Conservation (phyloP, 2,888 invertebrate genomes). For the Neocrepidodera transversa region DNA sequence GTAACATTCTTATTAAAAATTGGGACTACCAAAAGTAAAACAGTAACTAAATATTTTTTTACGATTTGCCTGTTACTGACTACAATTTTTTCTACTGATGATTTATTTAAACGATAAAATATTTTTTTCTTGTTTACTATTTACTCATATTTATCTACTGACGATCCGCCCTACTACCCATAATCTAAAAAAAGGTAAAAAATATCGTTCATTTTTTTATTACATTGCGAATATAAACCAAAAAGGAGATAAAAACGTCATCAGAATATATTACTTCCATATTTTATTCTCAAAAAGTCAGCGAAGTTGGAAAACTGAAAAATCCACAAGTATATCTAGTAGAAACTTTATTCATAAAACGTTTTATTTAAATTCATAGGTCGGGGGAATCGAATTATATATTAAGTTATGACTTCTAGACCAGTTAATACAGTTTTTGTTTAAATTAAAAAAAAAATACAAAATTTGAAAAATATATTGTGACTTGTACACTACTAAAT, state of each 20-base stretch:
- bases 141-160: background rate
- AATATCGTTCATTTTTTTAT: slow-evolving; percentile 16
- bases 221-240: slow-evolving; percentile 18
- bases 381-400: slow-evolving; percentile 34
- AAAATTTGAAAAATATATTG: too few species aligned
- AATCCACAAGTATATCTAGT: slow-evolving; percentile 14
- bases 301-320: slow-evolving; percentile 27
- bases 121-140: background rate
- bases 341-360: slow-evolving; percentile 39
- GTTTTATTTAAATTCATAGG: slow-evolving; percentile 38
- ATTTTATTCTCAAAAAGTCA: slow-evolving; percentile 23
- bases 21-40: too few species aligned
- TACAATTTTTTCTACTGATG: too few species aligned
- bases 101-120: background rate
- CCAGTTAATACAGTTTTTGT: background rate
- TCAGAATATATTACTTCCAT: slow-evolving; percentile 23
- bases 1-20: too few species aligned
- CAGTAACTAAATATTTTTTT: too few species aligned
- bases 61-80: too few species aligned
- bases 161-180: background rate
- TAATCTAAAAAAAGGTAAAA: slow-evolving; percentile 4
- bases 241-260: slow-evolving; percentile 30
- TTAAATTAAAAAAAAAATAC: too few species aligned
- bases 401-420: slow-evolving; percentile 32
- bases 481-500: too few species aligned